phyloP scores from a whole-genome alignment of 1,140 invertebrate species.

The Cotesia vestalis region DNA sequence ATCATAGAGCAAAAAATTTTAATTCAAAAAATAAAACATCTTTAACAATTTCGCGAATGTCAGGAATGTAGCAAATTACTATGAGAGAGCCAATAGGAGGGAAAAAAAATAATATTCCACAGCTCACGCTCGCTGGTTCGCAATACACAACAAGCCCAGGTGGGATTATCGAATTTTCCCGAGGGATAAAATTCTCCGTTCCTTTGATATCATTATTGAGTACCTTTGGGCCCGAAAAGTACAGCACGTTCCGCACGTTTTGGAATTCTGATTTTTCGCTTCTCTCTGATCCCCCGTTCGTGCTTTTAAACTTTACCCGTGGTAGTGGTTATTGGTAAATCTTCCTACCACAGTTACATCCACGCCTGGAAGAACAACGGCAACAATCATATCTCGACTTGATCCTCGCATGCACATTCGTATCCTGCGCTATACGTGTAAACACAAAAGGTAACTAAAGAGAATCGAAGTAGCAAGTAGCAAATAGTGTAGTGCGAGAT shows the following conservation, averaged over 20 bases:
- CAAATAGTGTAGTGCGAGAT: not conserved
- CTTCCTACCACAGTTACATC: not conserved
- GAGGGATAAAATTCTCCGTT: slow-evolving; percentile 19
- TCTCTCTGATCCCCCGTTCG: slow-evolving; percentile 4
- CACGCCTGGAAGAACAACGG: too few species aligned
- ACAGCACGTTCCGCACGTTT: slow-evolving; percentile 27
- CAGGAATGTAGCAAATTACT: slow-evolving; percentile 7
- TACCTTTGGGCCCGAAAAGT: slow-evolving; percentile 22
- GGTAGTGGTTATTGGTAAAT: too few species aligned
- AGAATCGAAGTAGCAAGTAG: not conserved
- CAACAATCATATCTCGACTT: too few species aligned
- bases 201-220: slow-evolving; percentile 34
- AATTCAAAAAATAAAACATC: not conserved
- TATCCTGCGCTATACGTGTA: not conserved
- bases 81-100: not conserved
- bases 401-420: too few species aligned
- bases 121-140: not conserved
- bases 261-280: slow-evolving; percentile 26
- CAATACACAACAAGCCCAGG: slow-evolving; percentile 7
- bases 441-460: not conserved
- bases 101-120: not conserved
- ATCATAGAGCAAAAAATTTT: not conserved
- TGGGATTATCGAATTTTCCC: slow-evolving; percentile 18
- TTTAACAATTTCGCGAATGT: slow-evolving; percentile 1
- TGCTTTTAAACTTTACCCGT: too few species aligned